phyloP scores from a whole-genome alignment of 1,140 invertebrate species.

The Trichonephila inaurata region DNA sequence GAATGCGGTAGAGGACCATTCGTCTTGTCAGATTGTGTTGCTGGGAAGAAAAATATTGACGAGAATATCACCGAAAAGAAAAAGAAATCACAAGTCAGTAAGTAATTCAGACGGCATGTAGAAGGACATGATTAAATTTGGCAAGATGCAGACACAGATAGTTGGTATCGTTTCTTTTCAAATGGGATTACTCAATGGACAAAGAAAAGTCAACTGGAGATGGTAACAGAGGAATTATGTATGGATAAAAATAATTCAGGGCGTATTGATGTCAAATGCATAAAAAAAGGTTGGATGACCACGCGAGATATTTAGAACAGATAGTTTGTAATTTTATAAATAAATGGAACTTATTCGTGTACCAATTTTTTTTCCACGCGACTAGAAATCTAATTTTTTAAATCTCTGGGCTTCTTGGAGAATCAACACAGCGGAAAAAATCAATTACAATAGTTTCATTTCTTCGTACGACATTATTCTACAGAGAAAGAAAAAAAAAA shows the following conservation, averaged over 20 bases:
- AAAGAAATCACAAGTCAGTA: not conserved
- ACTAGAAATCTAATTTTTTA: too few relatives aligned
- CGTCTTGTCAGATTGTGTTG: not conserved
- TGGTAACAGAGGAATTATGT: not conserved
- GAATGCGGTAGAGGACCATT: not conserved
- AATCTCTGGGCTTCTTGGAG: too few relatives aligned
- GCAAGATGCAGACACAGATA: not conserved
- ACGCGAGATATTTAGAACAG: too few relatives aligned
- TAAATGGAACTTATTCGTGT: too few relatives aligned
- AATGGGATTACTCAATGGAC: not conserved
- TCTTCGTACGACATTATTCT: too few relatives aligned
- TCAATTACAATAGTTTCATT: too few relatives aligned
- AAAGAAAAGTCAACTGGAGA: not conserved
- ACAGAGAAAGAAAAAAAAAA: too few relatives aligned
- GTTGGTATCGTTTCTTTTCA: not conserved
- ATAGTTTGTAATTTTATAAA: too few relatives aligned
- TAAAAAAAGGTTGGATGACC: too few relatives aligned
- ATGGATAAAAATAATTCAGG: not conserved
- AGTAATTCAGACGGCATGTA: not conserved
- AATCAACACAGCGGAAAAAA: too few relatives aligned
- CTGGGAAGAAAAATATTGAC: not conserved
- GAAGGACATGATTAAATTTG: conserved; percentile 27
- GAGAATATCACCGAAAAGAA: not conserved
- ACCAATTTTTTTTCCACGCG: too few relatives aligned
- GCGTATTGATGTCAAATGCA: not conserved